Conservation (phyloP, 2,797 vertebrate genomes). For the Chaunax sp. region DNA sequence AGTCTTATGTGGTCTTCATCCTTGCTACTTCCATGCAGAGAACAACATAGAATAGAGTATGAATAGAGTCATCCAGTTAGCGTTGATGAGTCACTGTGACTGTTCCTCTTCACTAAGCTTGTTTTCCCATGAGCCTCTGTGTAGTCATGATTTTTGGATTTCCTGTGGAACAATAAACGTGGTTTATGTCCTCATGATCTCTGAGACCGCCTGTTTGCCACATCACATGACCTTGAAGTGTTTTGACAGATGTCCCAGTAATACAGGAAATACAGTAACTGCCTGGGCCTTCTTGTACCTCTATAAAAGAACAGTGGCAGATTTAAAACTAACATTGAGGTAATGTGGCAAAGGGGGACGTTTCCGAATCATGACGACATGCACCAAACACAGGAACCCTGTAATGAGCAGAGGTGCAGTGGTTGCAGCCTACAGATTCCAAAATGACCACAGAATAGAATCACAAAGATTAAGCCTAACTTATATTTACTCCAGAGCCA, state of each 20-base stretch:
- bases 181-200: not conserved
- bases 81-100: not conserved
- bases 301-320: not conserved
- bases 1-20: too few relatives aligned
- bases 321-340: not conserved
- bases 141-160: constrained; percentile 39
- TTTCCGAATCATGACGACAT: not conserved
- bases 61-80: not conserved
- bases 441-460: constrained; percentile 16
- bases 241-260: constrained; percentile 24
- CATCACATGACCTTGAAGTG: constrained; percentile 4
- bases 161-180: constrained; percentile 31
- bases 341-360: not conserved
- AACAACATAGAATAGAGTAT: too few relatives aligned
- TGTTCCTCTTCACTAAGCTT: constrained; percentile 28
- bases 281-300: not conserved
- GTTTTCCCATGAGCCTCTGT: constrained; percentile 27
- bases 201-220: not conserved
- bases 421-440: constrained; percentile 1
- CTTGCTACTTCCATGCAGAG: too few relatives aligned
- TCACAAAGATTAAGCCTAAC: not conserved
- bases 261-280: not conserved
- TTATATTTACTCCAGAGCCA: constrained; percentile 11
- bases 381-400: not conserved
- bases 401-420: not conserved